These are phyloP conservation scores for Buathra laborator DNA, from an alignment of 2,888 invertebrate species.

Conservation along the genomic window DNA sequence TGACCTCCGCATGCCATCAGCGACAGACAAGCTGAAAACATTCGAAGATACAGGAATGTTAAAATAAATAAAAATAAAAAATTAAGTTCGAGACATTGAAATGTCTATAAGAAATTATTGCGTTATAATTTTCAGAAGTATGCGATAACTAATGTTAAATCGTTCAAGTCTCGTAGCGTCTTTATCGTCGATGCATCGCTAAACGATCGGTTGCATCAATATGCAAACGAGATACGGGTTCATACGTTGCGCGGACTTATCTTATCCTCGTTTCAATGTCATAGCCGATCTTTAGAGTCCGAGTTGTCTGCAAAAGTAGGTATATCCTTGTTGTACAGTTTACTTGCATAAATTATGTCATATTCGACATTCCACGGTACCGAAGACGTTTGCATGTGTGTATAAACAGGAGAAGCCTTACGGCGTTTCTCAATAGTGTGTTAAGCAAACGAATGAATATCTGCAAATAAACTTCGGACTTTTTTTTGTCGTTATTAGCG, in stretches of 20 bases:
- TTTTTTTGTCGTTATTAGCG: slow-evolving; percentile 7
- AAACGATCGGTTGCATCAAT: slow-evolving; percentile 50
- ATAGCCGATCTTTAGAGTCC: slow-evolving; percentile 1
- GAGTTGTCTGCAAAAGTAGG: background rate
- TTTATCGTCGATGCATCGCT: slow-evolving; percentile 31
- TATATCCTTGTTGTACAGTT: background rate
- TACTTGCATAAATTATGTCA: slow-evolving; percentile 10
- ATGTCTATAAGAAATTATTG: background rate
- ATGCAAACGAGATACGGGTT: slow-evolving; percentile 18
- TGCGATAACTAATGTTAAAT: slow-evolving; percentile 55
- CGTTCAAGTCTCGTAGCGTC: background rate
- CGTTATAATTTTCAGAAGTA: background rate
- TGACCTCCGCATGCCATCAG: slow-evolving; percentile 79
- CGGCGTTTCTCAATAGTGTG: slow-evolving; percentile 16
- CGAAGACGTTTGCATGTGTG: background rate
- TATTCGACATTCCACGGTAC: background rate
- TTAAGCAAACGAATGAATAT: background rate
- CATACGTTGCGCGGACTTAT: background rate
- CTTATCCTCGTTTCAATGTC: slow-evolving; percentile 44
- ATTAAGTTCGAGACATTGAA: background rate
- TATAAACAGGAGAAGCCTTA: background rate
- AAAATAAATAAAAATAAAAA: background rate
- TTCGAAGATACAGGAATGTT: background rate
- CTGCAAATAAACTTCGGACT: slow-evolving; percentile 6
- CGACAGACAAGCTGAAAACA: slow-evolving; percentile 77